These are phyloP conservation scores for Phrynocephalus guinanensis DNA, from an alignment of 2,797 vertebrate genomes.

Conservation along the genomic window DNA sequence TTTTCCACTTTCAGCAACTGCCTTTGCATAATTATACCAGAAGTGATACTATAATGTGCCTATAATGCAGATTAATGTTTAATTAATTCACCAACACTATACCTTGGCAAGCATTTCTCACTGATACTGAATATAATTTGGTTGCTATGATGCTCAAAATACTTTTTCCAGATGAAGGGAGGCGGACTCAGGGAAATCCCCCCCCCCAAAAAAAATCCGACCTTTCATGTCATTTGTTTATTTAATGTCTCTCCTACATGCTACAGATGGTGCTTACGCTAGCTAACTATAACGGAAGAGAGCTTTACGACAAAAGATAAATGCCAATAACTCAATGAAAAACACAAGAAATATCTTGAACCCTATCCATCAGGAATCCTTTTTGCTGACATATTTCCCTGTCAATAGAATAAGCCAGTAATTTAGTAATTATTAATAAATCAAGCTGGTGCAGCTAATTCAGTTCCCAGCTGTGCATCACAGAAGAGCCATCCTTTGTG, in stretches of 20 bases:
- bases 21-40: background rate
- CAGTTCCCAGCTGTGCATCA: too few species aligned
- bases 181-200: background rate
- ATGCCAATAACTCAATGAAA: too few species aligned
- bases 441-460: too few species aligned
- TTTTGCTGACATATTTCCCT: too few species aligned
- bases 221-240: background rate
- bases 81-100: background rate
- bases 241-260: background rate
- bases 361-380: too few species aligned
- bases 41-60: background rate
- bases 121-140: background rate
- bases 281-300: background rate
- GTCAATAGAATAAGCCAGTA: too few species aligned
- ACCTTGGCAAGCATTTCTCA: background rate
- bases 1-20: background rate
- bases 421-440: too few species aligned
- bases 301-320: too few species aligned
- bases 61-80: background rate
- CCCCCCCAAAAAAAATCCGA: too few species aligned
- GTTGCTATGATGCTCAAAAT: background rate
- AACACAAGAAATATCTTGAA: too few species aligned
- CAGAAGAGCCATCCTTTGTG: too few species aligned
- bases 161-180: background rate
- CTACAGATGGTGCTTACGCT: background rate